phyloP scores from a whole-genome alignment of 2,797 vertebrate genomes.

The Onychomys arenicola region DNA sequence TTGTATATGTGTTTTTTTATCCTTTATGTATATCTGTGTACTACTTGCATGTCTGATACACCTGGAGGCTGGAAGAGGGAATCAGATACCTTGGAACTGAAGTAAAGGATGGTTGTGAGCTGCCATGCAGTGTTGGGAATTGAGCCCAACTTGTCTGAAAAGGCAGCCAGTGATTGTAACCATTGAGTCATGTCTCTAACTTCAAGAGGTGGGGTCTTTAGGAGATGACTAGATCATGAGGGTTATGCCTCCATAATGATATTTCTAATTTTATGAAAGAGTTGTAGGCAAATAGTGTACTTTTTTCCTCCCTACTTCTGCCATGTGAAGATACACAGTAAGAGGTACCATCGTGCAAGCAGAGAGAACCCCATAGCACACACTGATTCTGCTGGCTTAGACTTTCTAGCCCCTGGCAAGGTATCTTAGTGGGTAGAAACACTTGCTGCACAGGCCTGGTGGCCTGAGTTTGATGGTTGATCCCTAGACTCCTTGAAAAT shows the following conservation, averaged over 20 bases:
- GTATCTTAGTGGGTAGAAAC: neutral
- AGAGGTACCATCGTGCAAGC: neutral
- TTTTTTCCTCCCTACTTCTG: neutral
- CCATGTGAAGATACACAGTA: neutral
- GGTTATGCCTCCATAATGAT: neutral
- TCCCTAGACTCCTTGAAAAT: neutral
- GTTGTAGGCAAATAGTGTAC: neutral
- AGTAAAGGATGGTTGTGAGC: neutral
- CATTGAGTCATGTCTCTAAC: neutral
- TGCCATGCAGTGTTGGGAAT: neutral
- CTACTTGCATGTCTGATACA: neutral
- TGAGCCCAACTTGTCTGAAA: neutral
- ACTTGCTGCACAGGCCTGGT: neutral
- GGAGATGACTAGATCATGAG: neutral
- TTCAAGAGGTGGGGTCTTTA: neutral
- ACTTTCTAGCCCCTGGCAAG: neutral
- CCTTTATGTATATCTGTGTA: neutral
- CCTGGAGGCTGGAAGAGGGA: neutral
- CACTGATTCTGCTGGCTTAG: neutral
- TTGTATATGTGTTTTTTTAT: neutral
- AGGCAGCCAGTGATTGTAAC: neutral
- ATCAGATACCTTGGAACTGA: neutral
- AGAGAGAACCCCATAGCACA: neutral
- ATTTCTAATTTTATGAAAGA: neutral
- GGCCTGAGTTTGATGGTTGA: neutral